phyloP scores from a whole-genome alignment of 2,113 vertebrate genomes.

The Ceyx cyanopectus region DNA sequence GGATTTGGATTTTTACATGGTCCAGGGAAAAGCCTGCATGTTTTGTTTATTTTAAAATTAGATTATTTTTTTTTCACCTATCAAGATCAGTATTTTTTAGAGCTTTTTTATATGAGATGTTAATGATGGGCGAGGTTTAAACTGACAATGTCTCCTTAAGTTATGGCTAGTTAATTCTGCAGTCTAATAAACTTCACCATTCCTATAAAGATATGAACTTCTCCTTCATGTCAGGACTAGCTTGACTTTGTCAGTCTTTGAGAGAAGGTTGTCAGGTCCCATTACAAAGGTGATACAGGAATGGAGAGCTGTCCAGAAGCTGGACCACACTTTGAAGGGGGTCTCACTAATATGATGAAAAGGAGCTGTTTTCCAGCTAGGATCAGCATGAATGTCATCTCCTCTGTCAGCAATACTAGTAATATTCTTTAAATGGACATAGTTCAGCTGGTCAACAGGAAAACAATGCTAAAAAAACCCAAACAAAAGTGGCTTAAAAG shows the following conservation, averaged over 20 bases:
- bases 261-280: neutral
- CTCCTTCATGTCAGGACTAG: neutral
- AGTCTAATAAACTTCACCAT: conserved; percentile 35
- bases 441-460: neutral
- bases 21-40: neutral
- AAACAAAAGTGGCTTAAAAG: neutral
- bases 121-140: neutral
- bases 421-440: neutral
- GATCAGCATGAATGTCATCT: neutral
- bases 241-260: conserved; percentile 1
- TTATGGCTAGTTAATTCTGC: conserved; percentile 24
- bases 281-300: neutral
- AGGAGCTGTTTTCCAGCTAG: neutral
- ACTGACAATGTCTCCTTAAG: conserved; percentile 14
- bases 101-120: conserved; percentile 29
- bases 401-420: neutral
- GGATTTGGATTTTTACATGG: neutral
- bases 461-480: neutral
- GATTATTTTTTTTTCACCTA: neutral
- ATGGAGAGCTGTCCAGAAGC: neutral
- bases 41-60: conserved; percentile 10
- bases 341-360: neutral
- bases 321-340: neutral
- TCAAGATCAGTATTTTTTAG: neutral
- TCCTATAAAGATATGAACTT: neutral